Base-by-base conservation (phyloP, 2,797 vertebrate genomes). In the Pelochelys cantorii region DNA sequence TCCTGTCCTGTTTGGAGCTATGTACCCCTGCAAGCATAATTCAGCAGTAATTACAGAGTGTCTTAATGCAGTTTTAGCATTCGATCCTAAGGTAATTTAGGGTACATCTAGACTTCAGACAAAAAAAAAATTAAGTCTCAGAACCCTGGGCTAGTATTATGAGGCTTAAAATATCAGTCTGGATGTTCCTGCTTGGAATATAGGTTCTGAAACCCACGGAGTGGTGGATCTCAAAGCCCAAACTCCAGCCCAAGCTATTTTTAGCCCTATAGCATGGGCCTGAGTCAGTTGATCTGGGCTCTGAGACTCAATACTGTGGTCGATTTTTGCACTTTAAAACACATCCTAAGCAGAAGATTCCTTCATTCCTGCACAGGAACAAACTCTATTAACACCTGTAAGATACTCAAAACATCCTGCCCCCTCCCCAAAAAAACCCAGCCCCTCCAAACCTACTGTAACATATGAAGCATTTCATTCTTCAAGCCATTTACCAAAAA, bases 401-500 rank as follows among this genome's bases (percentile, higher is more conserved):
- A 7, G 22, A 18, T 55, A 42, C 57, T 81, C 86, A 75, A 90
- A 91, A 91, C 31, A 65, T 65, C 15, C 62, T 65, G 29, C 15
- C 14, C 15, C 31, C 25, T n/a, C n/a, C 42, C 42, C 42, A 7
- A 48, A 48, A 48, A 48, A 48, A 48, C 29, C 31, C 31, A n/a
- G 15, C 62, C 17, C 31, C 13, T 9, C 17, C 10, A n/a, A 68
- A 68, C 20, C 65, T 34, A 86, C 27, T 37, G 2, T 34, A 65
- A 89, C 2, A 0, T 57, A 34, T 11, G 37, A 71, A 90, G 92
- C 11, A 68, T 10, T 81, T 60, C 48, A 85, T 59, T 86, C 78
- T 65, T 84, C 84, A 62, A 87, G 55, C 13, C 87, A 79, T 0
- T 23, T n/a, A 94, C 48, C 92, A 90, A 88, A 85, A 74, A 68